Conservation (phyloP, 2,888 invertebrate species). For the Drymonia ruficornis region DNA sequence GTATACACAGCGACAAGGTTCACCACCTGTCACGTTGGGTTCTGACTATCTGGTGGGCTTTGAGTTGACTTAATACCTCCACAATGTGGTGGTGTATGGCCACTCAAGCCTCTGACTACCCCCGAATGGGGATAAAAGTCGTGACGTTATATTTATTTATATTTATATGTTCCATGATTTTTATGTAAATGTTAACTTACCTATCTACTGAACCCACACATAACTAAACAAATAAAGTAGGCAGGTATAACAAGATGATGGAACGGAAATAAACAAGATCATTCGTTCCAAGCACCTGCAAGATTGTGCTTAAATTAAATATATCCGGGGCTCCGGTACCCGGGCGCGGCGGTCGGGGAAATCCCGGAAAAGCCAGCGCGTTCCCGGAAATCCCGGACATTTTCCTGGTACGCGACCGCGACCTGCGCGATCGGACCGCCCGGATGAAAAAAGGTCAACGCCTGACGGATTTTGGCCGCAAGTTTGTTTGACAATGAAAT, state of each 20-base stretch:
- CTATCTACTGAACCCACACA: too few species aligned
- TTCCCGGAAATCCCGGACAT: constrained; percentile 36
- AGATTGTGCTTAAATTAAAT: constrained; percentile 41
- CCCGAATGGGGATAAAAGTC: too few species aligned
- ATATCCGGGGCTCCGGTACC: constrained; percentile 36
- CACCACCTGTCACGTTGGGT: too few species aligned
- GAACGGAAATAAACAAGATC: constrained; percentile 17
- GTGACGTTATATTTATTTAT: too few species aligned
- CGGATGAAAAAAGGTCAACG: not conserved
- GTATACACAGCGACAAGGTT: too few species aligned
- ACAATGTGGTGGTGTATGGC: too few species aligned
- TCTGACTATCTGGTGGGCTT: too few species aligned
- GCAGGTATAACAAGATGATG: not conserved
- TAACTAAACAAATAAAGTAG: not conserved
- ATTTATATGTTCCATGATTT: too few species aligned
- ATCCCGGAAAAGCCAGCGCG: constrained; percentile 48
- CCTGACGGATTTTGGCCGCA: constrained; percentile 4
- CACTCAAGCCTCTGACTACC: too few species aligned
- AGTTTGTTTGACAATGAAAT: not conserved
- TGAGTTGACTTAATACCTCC: too few species aligned
- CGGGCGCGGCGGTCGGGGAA: constrained; percentile 34
- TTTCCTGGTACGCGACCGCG: constrained; percentile 36
- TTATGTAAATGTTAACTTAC: too few species aligned
- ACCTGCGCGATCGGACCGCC: constrained; percentile 33
- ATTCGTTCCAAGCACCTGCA: constrained; percentile 22